Base-by-base conservation (phyloP, 2,888 invertebrate species). In the Bursaphelenchus okinawaensis region DNA sequence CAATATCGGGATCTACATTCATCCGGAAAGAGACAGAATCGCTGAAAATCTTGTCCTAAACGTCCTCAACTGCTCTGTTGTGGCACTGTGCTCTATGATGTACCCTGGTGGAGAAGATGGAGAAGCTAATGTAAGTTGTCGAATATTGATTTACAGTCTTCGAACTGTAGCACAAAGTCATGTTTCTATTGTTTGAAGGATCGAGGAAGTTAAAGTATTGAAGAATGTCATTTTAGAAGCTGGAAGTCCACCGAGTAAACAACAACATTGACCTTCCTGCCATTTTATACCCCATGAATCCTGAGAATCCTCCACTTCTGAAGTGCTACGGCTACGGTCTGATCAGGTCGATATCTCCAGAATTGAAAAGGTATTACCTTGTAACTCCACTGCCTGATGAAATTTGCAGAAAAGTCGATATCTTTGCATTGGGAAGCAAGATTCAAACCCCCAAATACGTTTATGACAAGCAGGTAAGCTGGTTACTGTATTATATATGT, bases 321-420 rank as follows among this genome's bases (percentile, higher is more conserved):
- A 54, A 31, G 9, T 71, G 71, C 52, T 19, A 57, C 23, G 71
- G 71, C 24, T 71, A 55, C 56, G 71, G 71, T 0, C 22, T 71
- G 23, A 56, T 71, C 27, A 62, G 71, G 8, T 72, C 71, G 6
- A 63, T 71, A 26, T 62, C 63, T 22, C 22, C 50, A 31, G 68
- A 71, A 23, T 52, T 40, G 27, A 51, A 61, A 24, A 12, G 58
- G 8, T 73, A 73, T 62, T 72, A 69, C 60, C 31, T 71, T 12
- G 55, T 71, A 2, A 72, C 71, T 4, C 71, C 71, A 8, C 59
- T 73, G 20, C 62, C 71, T 12, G 16, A 56, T 19, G 55, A 63
- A 23, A 19, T 54, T 7, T 52, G 66, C 26, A 28, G 40, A 19
- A 28, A 52, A 40, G 63, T 65, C 16, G 51, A 71, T 24, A 63